phyloP scores from a whole-genome alignment of 2,888 invertebrate genomes.

The Lamellibrachia columna region DNA sequence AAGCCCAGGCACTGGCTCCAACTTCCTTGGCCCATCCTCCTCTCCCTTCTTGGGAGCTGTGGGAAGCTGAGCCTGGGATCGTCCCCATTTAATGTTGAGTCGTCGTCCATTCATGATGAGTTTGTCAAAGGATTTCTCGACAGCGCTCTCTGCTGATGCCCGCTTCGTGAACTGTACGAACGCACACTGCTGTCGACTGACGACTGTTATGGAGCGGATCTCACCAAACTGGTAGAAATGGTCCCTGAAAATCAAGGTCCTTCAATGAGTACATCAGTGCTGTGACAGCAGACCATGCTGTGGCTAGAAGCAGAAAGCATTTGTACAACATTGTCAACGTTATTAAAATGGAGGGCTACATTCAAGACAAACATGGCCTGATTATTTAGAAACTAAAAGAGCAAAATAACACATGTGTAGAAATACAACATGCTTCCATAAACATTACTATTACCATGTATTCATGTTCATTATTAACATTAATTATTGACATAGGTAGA shows the following conservation, averaged over 20 bases:
- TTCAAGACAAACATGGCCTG: background rate
- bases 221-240: slow-evolving; percentile 99
- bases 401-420: background rate
- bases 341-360: background rate
- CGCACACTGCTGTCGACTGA: slow-evolving; percentile 89
- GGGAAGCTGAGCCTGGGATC: slow-evolving; percentile 79
- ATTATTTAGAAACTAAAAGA: too few relatives aligned
- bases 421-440: background rate
- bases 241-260: slow-evolving; percentile 72
- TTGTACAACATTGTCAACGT: too few relatives aligned
- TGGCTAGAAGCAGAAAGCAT: too few relatives aligned
- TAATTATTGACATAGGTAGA: too few relatives aligned
- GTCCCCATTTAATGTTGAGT: slow-evolving; percentile 98
- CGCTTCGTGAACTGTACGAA: slow-evolving; percentile 96
- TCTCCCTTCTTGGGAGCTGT: slow-evolving; percentile 32
- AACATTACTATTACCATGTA: background rate
- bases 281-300: too few relatives aligned
- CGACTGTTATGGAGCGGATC: slow-evolving; percentile 90
- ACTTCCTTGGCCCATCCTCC: slow-evolving; percentile 44
- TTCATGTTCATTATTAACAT: too few relatives aligned
- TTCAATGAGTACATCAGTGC: too few relatives aligned
- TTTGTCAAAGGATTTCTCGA: slow-evolving; percentile 84
- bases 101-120: slow-evolving; percentile 79
- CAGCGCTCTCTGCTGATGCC: slow-evolving; percentile 87
- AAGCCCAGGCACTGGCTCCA: slow-evolving; percentile 82